Evolutionary conservation across 2,113 vertebrate genomes (phyloP).

Genomic region (Suricata suricatta): DNA sequence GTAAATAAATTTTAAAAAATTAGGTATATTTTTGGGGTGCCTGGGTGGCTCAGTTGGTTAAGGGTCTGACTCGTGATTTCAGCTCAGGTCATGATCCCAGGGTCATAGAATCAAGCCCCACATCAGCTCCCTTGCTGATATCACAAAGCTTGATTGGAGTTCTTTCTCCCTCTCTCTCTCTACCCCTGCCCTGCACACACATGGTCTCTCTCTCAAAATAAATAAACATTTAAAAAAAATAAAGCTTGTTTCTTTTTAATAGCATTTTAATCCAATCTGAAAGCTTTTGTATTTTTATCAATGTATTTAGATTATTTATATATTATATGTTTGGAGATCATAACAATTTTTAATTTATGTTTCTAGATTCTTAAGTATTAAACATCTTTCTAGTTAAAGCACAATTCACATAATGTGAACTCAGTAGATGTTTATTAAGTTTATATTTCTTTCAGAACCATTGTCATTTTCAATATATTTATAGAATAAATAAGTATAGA

Average conservation of each 20-base stretch:
- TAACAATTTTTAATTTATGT: background rate
- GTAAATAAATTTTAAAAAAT: no score
- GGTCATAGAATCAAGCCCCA: no score
- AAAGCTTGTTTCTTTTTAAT: background rate
- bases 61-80: no score
- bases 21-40: no score
- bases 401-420: background rate
- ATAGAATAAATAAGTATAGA: no score
- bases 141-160: no score
- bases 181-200: no score
- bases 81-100: no score
- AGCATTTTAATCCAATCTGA: background rate
- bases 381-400: background rate
- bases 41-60: no score
- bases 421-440: background rate
- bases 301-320: background rate
- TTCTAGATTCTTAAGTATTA: background rate
- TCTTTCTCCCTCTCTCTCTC: no score
- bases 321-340: background rate
- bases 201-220: no score
- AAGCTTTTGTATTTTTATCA: background rate
- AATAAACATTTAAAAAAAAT: background rate
- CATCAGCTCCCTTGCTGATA: no score
- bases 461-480: background rate
- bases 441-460: conserved; percentile 13